These are phyloP conservation scores for Ceratoteleas bidentatus DNA, from an alignment of 1,140 invertebrate species.

Conservation along the genomic window DNA sequence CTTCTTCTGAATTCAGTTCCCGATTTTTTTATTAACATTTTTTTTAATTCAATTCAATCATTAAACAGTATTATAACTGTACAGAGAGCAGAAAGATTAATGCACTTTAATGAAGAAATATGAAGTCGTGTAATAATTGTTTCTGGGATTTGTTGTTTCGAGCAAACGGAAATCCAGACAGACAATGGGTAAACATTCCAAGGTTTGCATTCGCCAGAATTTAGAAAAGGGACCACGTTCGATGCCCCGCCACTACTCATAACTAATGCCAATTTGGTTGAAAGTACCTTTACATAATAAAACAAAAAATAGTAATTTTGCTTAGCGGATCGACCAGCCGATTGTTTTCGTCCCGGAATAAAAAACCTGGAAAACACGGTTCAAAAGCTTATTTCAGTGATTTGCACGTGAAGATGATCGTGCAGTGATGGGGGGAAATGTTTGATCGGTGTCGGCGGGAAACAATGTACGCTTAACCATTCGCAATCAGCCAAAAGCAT, in stretches of 20 bases:
- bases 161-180: neutral
- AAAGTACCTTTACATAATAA: constrained; percentile 42
- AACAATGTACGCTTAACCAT: neutral
- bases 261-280: constrained; percentile 11
- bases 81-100: no score
- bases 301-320: constrained; percentile 40
- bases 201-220: constrained; percentile 10
- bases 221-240: constrained; percentile 14
- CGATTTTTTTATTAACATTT: no score
- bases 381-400: neutral
- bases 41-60: no score
- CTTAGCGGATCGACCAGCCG: constrained; percentile 35
- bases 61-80: no score
- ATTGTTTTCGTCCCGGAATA: constrained; percentile 35
- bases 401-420: neutral
- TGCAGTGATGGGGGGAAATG: neutral
- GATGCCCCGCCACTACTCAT: constrained; percentile 5
- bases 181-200: constrained; percentile 21
- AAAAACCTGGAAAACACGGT: constrained; percentile 42
- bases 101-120: no score
- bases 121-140: neutral
- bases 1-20: no score
- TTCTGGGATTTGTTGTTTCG: neutral
- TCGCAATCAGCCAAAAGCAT: no score
- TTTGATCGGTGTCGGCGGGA: neutral